Evolutionary conservation across 23 tunicate genomes (phyloP), one percentile per base, ranked within the genome.

Genomic region (Pegea sp.): DNA sequence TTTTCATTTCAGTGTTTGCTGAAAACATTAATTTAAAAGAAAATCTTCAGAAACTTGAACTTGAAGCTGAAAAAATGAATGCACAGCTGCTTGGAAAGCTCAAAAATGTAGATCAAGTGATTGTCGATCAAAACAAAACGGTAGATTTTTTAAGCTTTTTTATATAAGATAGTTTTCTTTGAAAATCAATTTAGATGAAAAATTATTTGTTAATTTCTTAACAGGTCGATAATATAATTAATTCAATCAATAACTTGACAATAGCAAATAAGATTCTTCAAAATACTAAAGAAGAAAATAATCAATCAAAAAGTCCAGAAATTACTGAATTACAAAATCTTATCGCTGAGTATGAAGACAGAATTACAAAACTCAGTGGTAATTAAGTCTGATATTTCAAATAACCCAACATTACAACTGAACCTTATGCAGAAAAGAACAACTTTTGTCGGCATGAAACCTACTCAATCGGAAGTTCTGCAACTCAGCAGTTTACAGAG

Each of bases 381-480:
- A 38, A 16, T 38, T 38, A 38, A 38, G 46, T 38, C 11, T 16
- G 11, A 38, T 38, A 8, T 38, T 38, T 8, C 13, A 38, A 38
- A 8, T 8, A 38, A 38, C 16, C 16, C 16, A 38, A 38, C 46
- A 38, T 8, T 8, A 11, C 11, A 38, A 38, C 46, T 38, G n/a
- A n/a, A n/a, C n/a, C n/a, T n/a, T n/a, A n/a, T 38, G 11, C 44
- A 52, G 61, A 52, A 30, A 64, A 29, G 18, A 59, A 13, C 24
- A 7, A 26, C 31, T 34, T 32, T 24, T 78, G 92, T 27, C 11
- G 44, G 2, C 77, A 78, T 62, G 76, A 78, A 42, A 49, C 28
- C 1, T 63, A 30, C 31, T 68, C 69, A 5, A 64, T 78, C 28
- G 92, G 92, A 38, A 70, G 63, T 19, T 78, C 92, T 13, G 4